A percentile compares a stretch with the other conserved stretches of the same genome.
phyloP scores from a whole-genome alignment of 2,797 vertebrate species.

The Rhinella marina region DNA sequence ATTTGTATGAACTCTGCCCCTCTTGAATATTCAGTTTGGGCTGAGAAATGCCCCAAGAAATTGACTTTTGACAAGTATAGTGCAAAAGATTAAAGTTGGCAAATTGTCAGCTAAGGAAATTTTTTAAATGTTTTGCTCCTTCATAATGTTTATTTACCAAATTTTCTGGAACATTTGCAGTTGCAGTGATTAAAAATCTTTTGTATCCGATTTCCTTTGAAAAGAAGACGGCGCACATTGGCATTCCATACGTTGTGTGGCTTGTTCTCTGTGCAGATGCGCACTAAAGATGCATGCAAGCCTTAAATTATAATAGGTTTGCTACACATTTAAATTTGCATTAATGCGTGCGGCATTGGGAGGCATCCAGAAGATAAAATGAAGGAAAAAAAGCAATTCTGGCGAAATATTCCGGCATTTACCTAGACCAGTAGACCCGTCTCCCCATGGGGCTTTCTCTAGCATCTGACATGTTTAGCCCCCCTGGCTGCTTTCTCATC shows the following conservation, averaged over 20 bases:
- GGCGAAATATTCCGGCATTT: slow-evolving; percentile 38
- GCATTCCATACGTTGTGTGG: not conserved
- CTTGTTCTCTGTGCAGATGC: not conserved
- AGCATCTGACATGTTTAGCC: slow-evolving; percentile 39
- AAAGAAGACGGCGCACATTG: not conserved
- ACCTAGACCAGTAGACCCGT: slow-evolving; percentile 31
- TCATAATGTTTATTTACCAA: not conserved
- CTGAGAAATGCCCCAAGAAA: too few species aligned
- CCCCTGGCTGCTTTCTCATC: slow-evolving; percentile 37
- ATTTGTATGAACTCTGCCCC: too few species aligned
- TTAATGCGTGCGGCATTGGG: slow-evolving; percentile 13
- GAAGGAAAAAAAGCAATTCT: slow-evolving; percentile 27
- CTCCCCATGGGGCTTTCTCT: slow-evolving; percentile 33
- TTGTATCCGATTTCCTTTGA: not conserved
- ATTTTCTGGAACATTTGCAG: not conserved
- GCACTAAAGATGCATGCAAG: not conserved
- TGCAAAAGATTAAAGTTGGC: not conserved
- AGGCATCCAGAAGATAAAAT: slow-evolving; percentile 42
- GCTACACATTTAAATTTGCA: slow-evolving; percentile 40
- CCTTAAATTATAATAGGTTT: slow-evolving; percentile 40
- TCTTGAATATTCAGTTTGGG: too few species aligned
- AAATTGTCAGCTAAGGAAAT: not conserved
- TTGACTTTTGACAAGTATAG: not conserved
- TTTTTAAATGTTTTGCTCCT: not conserved
- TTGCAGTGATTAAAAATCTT: not conserved